Conservation (phyloP, 2,797 vertebrate species). For the Paratrypauchen microcephalus region DNA sequence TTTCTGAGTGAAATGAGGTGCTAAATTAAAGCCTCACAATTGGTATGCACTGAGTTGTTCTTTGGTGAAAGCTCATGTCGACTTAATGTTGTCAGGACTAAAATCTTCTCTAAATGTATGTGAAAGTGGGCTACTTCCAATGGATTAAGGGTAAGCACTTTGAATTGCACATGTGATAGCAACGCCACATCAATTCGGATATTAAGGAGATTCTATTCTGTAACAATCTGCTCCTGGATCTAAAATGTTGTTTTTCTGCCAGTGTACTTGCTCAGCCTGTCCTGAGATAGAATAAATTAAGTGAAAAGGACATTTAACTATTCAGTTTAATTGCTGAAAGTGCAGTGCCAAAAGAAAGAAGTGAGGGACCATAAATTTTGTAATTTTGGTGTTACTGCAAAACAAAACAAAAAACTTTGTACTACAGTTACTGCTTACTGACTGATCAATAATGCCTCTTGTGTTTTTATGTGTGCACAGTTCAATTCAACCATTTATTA, state of each 20-base stretch:
- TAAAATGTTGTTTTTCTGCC: not conserved
- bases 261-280: not conserved
- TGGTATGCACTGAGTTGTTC: conserved; percentile 44
- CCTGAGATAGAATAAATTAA: not conserved
- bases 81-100: conserved; percentile 24
- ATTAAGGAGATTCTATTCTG: not conserved
- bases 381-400: too few relatives aligned
- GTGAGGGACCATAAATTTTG: too few relatives aligned
- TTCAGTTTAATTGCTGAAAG: too few relatives aligned
- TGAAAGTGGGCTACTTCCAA: conserved; percentile 13
- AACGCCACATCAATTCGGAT: too few relatives aligned
- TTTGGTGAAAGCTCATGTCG: conserved; percentile 48
- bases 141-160: not conserved
- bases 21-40: conserved; percentile 74
- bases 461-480: not conserved
- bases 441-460: not conserved
- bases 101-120: conserved; percentile 20
- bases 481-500: not conserved
- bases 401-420: too few relatives aligned
- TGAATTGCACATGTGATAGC: not conserved
- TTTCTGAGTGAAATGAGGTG: conserved; percentile 75
- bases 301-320: not conserved
- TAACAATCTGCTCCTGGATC: not conserved
- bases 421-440: too few relatives aligned
- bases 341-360: too few relatives aligned